Evolutionary conservation across 2,797 vertebrate species (phyloP).

Genomic region (Oreochromis mossambicus): DNA sequence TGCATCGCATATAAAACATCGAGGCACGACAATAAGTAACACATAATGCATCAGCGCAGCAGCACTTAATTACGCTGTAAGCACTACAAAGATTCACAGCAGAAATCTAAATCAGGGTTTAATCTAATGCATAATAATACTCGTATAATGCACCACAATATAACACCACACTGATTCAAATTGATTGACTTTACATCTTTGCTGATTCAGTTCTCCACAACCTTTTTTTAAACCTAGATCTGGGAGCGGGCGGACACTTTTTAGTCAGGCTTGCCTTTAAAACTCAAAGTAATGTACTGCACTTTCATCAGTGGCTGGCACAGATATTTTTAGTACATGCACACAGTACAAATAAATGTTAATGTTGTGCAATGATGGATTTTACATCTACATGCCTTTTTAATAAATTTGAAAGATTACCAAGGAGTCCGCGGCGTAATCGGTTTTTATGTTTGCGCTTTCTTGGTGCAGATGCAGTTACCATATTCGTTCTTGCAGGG

Average conservation of each 20-base stretch:
- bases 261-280: not conserved
- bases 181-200: not conserved
- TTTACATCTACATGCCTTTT: not conserved
- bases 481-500: not conserved
- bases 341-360: not conserved
- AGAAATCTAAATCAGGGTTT: not conserved
- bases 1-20: not conserved
- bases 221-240: not conserved
- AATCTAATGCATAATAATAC: not conserved
- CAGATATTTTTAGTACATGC: not conserved
- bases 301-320: not conserved
- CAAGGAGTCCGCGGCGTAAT: not conserved
- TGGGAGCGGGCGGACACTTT: not conserved
- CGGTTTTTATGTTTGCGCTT: not conserved
- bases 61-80: not conserved
- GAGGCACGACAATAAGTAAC: not conserved
- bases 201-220: not conserved
- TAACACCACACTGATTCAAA: not conserved
- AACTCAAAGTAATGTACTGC: not conserved
- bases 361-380: not conserved
- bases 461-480: not conserved
- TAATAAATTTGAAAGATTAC: not conserved
- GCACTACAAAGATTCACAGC: not conserved
- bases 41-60: not conserved
- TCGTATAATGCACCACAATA: not conserved